Conservation (phyloP, 2,888 invertebrate species). For the Eudasyphora cyanicolor region DNA sequence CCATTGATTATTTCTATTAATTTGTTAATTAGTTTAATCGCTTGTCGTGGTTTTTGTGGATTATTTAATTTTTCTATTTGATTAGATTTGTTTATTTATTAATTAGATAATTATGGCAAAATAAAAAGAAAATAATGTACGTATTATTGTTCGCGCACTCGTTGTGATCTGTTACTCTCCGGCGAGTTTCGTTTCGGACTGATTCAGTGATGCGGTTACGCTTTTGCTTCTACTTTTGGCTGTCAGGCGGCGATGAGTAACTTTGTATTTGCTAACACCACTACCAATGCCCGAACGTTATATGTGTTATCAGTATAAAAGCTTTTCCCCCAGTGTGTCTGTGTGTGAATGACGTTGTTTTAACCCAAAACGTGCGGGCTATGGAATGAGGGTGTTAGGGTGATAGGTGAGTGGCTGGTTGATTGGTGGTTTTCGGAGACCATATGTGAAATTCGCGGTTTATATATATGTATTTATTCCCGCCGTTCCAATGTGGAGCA, state of each 20-base stretch:
- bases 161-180: conserved; percentile 48
- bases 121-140: too few species aligned
- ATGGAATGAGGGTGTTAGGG: background rate
- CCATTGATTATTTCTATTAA: conserved; percentile 41
- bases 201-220: conserved; percentile 43
- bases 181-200: conserved; percentile 54
- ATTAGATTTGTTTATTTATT: background rate
- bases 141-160: conserved; percentile 14
- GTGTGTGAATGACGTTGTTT: background rate
- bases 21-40: background rate
- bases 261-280: background rate
- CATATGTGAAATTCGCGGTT: background rate
- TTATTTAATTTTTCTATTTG: conserved; percentile 1
- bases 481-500: too few species aligned
- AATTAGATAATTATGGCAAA: conserved; percentile 12
- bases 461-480: too few species aligned
- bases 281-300: background rate
- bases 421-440: background rate
- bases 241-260: conserved; percentile 44
- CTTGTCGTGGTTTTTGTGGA: background rate
- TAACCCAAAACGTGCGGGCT: too few species aligned
- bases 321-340: background rate
- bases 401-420: too few species aligned
- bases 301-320: background rate
- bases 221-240: conserved; percentile 45